These are phyloP conservation scores for Glandiceps talaboti DNA, from an alignment of 53 echinoderm and acorn worm species.

Conservation along the genomic window DNA sequence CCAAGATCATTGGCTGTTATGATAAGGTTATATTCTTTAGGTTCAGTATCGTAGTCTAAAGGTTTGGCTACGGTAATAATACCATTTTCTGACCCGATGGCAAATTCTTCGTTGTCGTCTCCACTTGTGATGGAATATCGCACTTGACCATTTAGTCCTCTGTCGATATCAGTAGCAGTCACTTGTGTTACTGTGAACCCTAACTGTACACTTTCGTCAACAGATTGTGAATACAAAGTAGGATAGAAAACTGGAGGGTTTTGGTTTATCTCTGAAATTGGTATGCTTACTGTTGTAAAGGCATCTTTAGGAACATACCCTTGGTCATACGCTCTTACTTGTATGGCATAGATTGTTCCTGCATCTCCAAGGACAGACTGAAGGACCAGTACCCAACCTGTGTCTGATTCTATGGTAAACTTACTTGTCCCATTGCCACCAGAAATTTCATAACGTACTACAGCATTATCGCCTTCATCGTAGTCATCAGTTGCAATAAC, in stretches of 20 bases:
- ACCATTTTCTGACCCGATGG: conserved; percentile 44
- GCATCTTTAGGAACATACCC: conserved; percentile 31
- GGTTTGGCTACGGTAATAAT: conserved; percentile 35
- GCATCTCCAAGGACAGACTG: conserved; percentile 37
- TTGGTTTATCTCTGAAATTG: conserved; percentile 51
- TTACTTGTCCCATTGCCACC: conserved; percentile 76
- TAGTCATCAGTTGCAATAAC: conserved; percentile 52
- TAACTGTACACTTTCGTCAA: conserved; percentile 35
- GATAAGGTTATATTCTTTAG: conserved; percentile 33
- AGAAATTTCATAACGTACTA: conserved; percentile 51
- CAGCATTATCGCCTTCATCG: conserved; percentile 68
- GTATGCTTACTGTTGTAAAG: conserved; percentile 33
- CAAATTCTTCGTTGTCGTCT: conserved; percentile 37
- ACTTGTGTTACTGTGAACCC: conserved; percentile 31
- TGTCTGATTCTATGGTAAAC: conserved; percentile 55
- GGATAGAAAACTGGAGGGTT: conserved; percentile 46
- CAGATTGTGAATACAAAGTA: conserved; percentile 23
- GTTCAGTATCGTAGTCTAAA: conserved; percentile 48
- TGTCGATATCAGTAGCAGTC: conserved; percentile 52
- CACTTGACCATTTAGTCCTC: conserved; percentile 77
- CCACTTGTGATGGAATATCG: conserved; percentile 51
- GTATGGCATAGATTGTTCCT: conserved; percentile 33
- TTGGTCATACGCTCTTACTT: conserved; percentile 54
- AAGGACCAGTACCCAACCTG: conserved; percentile 54
- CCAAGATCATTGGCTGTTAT: conserved; percentile 58